Conservation (phyloP, 2,888 invertebrate genomes). For the Anticlea derivata region DNA sequence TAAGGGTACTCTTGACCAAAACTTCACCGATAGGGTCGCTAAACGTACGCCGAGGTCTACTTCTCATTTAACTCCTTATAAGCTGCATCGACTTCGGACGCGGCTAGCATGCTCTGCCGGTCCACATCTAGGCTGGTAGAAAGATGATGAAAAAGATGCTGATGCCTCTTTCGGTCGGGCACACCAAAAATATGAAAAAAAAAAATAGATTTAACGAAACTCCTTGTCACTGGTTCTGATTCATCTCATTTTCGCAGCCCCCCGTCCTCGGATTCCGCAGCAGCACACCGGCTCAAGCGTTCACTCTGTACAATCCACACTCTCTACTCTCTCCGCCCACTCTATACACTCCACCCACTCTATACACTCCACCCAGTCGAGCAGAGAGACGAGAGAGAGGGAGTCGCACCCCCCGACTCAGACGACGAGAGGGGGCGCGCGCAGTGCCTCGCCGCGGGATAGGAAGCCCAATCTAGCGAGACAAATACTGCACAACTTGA, state of each 20-base stretch:
- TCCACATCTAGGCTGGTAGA: too few species aligned
- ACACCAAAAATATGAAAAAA: too few species aligned
- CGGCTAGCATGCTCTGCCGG: too few species aligned
- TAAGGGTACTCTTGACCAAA: too few species aligned
- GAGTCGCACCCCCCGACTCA: conserved; percentile 4
- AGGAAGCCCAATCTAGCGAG: conserved; percentile 85
- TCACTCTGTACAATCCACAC: conserved; percentile 61
- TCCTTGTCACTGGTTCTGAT: too few species aligned
- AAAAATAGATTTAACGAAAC: too few species aligned
- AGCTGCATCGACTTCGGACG: too few species aligned
- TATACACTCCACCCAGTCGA: conserved; percentile 37
- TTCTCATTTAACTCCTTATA: too few species aligned
- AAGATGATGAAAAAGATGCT: too few species aligned
- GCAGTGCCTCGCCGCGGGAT: conserved; percentile 65
- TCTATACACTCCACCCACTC: conserved; percentile 47
- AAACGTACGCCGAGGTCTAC: too few species aligned
- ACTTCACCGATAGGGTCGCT: too few species aligned
- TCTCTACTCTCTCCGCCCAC: conserved; percentile 46
- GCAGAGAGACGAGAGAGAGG: conserved; percentile 28
- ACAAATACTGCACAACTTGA: conserved; percentile 91
- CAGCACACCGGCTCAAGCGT: conserved; percentile 77
- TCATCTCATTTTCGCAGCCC: conserved; percentile 49
- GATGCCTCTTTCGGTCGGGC: too few species aligned
- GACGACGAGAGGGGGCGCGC: conserved; percentile 40
- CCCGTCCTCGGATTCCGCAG: conserved; percentile 65